phyloP scores from a whole-genome alignment of 2,113 vertebrate genomes.

The Periophthalmodon schlosseri region DNA sequence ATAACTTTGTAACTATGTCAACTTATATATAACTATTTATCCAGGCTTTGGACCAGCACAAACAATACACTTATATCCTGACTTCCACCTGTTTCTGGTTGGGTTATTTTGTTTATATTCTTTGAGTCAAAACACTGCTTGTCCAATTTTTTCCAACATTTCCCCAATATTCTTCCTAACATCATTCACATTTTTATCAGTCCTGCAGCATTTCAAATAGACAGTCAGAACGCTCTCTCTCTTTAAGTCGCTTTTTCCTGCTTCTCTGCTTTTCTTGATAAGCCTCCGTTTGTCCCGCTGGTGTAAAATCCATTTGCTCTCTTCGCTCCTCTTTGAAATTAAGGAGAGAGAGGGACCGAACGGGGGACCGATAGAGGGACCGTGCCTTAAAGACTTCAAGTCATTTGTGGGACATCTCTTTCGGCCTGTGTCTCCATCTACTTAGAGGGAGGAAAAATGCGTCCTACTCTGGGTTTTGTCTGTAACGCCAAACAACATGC shows the following conservation, averaged over 20 bases:
- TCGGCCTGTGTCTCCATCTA: neutral
- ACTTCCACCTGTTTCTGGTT: neutral
- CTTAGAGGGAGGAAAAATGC: slow-evolving; percentile 9
- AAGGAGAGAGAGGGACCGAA: slow-evolving; percentile 13
- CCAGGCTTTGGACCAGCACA: too few species aligned
- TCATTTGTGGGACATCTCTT: slow-evolving; percentile 8
- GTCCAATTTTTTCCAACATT: neutral
- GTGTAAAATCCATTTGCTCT: slow-evolving; percentile 21
- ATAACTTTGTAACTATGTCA: too few species aligned
- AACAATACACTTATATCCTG: too few species aligned
- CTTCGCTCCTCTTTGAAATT: slow-evolving; percentile 7
- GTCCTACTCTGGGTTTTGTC: slow-evolving; percentile 16
- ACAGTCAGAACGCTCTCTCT: neutral
- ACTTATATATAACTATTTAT: too few species aligned
- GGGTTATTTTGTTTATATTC: neutral
- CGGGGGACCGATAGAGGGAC: neutral
- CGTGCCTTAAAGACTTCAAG: slow-evolving; percentile 14
- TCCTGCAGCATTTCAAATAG: neutral
- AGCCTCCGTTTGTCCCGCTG: slow-evolving; percentile 1
- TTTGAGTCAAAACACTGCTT: neutral
- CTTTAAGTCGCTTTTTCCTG: neutral
- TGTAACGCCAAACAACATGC: neutral
- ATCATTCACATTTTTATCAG: neutral
- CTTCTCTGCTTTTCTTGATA: slow-evolving; percentile 15
- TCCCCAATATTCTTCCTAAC: neutral